Conservation (phyloP, 2,797 vertebrate species). For the Clarias platycephalus region DNA sequence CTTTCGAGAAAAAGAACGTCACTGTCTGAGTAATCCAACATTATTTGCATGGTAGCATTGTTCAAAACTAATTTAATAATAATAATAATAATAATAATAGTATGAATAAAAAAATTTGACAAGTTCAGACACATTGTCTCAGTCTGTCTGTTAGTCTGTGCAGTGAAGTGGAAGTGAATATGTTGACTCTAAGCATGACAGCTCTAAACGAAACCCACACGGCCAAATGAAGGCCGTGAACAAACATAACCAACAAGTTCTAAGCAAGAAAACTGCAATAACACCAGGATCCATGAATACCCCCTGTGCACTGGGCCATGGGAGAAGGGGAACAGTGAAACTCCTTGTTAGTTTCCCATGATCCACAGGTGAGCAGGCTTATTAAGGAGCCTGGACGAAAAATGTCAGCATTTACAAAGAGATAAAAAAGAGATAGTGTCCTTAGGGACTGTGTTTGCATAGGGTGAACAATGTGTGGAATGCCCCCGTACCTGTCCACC, state of each 20-base stretch:
- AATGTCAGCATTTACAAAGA: background rate
- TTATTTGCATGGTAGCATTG: too few species aligned
- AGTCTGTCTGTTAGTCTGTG: constrained; percentile 1
- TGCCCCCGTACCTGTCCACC: background rate
- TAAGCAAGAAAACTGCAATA: too few species aligned
- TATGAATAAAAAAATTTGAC: too few species aligned
- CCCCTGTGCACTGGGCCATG: background rate
- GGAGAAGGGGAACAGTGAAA: background rate
- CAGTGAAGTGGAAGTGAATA: constrained; percentile 4
- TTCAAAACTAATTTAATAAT: too few species aligned
- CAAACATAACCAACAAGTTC: background rate
- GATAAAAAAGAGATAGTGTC: too few species aligned
- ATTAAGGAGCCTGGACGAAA: background rate
- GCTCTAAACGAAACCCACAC: background rate
- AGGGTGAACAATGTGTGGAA: background rate
- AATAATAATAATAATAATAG: too few species aligned
- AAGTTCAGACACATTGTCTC: background rate
- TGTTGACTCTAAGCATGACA: background rate
- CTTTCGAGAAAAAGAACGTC: background rate
- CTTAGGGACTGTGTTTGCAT: background rate
- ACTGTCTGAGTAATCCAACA: background rate
- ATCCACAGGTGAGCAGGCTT: background rate
- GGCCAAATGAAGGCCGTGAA: background rate
- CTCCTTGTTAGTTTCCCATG: too few species aligned
- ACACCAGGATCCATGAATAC: background rate